Conservation (phyloP, 1,140 invertebrate genomes). For the Mercenaria mercenaria region DNA sequence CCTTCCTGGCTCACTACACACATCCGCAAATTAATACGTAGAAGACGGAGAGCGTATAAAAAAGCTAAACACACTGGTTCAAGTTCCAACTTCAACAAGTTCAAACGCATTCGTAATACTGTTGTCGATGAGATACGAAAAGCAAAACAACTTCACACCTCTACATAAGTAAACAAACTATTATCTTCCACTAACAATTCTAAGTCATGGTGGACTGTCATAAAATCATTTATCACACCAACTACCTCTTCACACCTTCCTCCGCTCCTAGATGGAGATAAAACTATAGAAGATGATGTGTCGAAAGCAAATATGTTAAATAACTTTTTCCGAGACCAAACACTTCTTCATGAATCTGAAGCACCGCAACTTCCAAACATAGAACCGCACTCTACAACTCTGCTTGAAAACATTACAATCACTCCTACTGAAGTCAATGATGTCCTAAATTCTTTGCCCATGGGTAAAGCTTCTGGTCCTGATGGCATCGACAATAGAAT, state of each 20-base stretch:
- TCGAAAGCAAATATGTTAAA: not conserved
- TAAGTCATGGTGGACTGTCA: not conserved
- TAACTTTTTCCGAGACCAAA: not conserved
- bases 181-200: not conserved
- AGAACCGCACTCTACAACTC: not conserved
- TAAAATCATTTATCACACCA: not conserved
- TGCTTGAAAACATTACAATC: not conserved
- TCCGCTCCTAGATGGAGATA: not conserved
- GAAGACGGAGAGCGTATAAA: not conserved
- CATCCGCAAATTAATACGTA: not conserved
- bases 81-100: not conserved
- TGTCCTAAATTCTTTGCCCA: not conserved
- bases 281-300: not conserved
- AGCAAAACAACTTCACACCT: not conserved
- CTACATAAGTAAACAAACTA: not conserved
- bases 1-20: not conserved
- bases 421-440: not conserved
- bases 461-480: slow-evolving; percentile 33
- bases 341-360: not conserved
- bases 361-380: not conserved
- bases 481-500: slow-evolving; percentile 44
- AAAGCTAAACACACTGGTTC: not conserved
- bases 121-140: not conserved
- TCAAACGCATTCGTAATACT: not conserved
- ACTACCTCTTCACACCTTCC: not conserved